Evolutionary conservation across 2,113 vertebrate species (phyloP).

Genomic region (Scolopax mira): DNA sequence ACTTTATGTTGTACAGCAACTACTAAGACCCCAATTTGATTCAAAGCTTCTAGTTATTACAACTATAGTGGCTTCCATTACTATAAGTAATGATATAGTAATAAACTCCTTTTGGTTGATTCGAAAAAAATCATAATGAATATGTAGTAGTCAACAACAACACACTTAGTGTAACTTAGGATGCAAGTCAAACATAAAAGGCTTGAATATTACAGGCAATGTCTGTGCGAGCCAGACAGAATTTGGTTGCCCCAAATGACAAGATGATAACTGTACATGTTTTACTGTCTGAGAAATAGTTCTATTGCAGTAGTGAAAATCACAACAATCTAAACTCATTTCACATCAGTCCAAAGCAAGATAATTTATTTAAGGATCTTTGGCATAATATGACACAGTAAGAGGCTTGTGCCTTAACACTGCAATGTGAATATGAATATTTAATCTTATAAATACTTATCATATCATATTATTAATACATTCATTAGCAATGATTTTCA

Average conservation of each 20-base stretch:
- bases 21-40: neutral
- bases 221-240: neutral
- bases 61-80: neutral
- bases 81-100: neutral
- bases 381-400: neutral
- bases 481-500: constrained; percentile 1
- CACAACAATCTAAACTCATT: neutral
- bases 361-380: neutral
- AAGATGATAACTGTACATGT: neutral
- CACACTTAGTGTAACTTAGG: neutral
- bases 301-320: neutral
- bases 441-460: neutral
- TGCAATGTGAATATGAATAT: neutral
- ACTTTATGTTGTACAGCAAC: neutral
- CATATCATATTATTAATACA: neutral
- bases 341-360: neutral
- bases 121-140: neutral
- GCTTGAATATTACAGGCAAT: neutral
- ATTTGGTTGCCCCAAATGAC: neutral
- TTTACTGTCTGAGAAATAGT: neutral
- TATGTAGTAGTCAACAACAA: neutral
- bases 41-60: neutral
- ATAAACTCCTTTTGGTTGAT: neutral
- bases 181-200: neutral
- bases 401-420: neutral